Conservation (phyloP, 2,797 vertebrate genomes). For the Alfaro cultratus region DNA sequence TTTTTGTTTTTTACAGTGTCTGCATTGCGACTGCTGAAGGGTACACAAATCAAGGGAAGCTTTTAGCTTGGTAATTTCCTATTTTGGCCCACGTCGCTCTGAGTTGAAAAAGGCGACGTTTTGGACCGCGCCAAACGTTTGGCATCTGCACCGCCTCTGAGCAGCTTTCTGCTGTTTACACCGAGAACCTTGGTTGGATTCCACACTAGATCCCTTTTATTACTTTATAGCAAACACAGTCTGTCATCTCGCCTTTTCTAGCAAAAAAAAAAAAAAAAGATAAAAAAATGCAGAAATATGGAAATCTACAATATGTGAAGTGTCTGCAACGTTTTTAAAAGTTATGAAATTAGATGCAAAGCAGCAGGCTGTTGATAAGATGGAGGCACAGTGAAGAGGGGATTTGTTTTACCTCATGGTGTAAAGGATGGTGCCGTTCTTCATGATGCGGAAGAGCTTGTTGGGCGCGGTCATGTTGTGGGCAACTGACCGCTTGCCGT, state of each 20-base stretch:
- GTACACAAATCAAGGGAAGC: background rate
- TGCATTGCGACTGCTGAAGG: background rate
- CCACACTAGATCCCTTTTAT: constrained; percentile 28
- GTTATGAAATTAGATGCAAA: background rate
- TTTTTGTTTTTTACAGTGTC: background rate
- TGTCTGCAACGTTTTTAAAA: background rate
- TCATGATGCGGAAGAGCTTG: constrained; percentile 99
- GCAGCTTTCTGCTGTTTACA: constrained; percentile 40
- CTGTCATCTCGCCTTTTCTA: constrained; percentile 11
- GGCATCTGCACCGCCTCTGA: constrained; percentile 26
- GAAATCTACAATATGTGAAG: background rate
- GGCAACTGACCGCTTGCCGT: constrained; percentile 96
- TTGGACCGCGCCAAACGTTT: constrained; percentile 12
- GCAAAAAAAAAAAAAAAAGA: background rate
- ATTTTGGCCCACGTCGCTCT: background rate
- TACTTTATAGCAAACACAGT: constrained; percentile 45
- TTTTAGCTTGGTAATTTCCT: background rate
- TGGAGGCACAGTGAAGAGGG: background rate
- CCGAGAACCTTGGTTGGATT: constrained; percentile 19
- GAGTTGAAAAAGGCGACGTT: constrained; percentile 7
- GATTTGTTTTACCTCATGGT: constrained; percentile 90
- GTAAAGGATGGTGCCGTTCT: constrained; percentile 97
- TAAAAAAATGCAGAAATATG: constrained; percentile 18
- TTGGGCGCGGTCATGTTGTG: constrained; percentile 99
- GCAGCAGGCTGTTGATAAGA: background rate